Evolutionary conservation across 2,888 invertebrate genomes (phyloP), one percentile per base, ranked within the genome.

Genomic region (Chironomus tentans): DNA sequence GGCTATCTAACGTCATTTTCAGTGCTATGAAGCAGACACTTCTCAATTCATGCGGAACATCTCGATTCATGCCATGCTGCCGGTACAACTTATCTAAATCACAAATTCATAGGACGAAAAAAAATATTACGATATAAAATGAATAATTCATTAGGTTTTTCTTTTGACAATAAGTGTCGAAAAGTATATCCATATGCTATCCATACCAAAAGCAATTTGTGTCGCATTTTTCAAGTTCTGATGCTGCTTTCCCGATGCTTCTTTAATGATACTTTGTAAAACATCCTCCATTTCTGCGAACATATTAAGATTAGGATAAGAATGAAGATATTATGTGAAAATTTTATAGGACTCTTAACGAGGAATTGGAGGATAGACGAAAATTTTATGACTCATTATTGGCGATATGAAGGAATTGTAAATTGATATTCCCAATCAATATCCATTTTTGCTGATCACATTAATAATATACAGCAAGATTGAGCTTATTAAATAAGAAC

Each of bases 1-100:
- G 94, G 79, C 92, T 93, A 83, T 97, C 96, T 80, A 98, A 85
- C 28, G 95, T 92, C 80, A 93, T 87, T 84, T 95, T 95, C 79
- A 97, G 86, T 2, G 95, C 92, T 79, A 90, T 87, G 80, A 97
- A 88, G 84, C 96, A 96, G 78, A 90, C 91, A 77, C 93, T 91
- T 79, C 95, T 88, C 78, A 95, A 83, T 83, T 95, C 94, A 85
- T 92, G 90, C 68, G 94, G 92, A 48, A 93, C 91, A 81, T 91
- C 92, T 78, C 94, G 88, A 80, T 89, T 83, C 75, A 91, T 86
- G 80, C 91, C 92, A 82, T 92, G 91, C 86, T 94, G 94, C 77
- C 91, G 87, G 82, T 91, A 91, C 78, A 95, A 86, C 80, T 93
- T 88, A 85, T 94, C 95, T 95, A 79, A 38, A 38, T 38, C 38